phyloP scores from a whole-genome alignment of 2,888 invertebrate species.

The Autographa pulchrina region DNA sequence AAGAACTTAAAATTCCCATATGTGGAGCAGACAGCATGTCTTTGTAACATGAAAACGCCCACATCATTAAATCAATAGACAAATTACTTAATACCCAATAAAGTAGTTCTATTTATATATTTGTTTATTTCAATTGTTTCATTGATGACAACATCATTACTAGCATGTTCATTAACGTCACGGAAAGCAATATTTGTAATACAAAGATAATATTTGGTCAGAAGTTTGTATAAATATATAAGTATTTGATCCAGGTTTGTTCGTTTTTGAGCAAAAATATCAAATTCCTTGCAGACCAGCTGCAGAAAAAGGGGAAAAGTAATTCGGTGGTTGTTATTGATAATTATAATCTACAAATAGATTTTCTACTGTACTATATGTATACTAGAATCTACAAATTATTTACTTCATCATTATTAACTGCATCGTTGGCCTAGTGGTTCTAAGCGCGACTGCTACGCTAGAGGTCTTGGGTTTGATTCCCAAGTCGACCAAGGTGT shows the following conservation, averaged over 20 bases:
- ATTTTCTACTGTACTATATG: no score
- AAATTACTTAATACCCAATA: not conserved
- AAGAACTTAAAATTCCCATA: not conserved
- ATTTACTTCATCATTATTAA: no score
- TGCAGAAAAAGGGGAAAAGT: no score
- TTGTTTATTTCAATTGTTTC: slow-evolving; percentile 5
- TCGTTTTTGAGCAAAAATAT: not conserved
- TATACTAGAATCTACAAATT: no score
- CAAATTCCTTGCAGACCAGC: no score
- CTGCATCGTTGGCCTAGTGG: no score
- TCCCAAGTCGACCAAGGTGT: no score
- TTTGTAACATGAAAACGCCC: not conserved
- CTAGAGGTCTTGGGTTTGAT: no score
- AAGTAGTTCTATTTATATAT: not conserved
- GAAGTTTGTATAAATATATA: not conserved
- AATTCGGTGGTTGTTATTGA: no score
- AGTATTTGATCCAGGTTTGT: not conserved
- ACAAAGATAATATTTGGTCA: not conserved
- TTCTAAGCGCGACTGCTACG: no score
- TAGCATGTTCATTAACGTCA: slow-evolving; percentile 14
- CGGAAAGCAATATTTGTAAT: slow-evolving; percentile 17
- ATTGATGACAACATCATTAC: not conserved
- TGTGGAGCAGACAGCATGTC: not conserved
- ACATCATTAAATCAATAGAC: not conserved
- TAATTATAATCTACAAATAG: no score